Evolutionary conservation across 2,113 vertebrate genomes (phyloP), one percentile per base, ranked within the genome.

Genomic region (Canis aureus): DNA sequence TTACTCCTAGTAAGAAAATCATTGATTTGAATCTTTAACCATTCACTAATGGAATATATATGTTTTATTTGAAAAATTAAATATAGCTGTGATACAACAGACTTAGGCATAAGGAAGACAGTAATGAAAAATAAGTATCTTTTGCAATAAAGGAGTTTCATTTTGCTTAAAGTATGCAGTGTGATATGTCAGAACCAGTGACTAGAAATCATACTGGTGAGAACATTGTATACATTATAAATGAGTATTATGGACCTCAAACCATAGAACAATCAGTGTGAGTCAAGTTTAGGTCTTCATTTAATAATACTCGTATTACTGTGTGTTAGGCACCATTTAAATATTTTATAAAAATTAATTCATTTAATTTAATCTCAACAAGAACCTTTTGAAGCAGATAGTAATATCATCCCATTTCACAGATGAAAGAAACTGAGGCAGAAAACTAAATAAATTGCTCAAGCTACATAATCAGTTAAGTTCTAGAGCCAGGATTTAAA

Each of bases 341-440:
- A 80, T 66, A 67, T 57, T 73, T 94, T 60, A 73, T 9, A 57
- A 94, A 83, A 78, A 43, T 57, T 25, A 67, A 7, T 6, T 38
- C 35, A 60, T 35, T 71, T 38, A 78, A 64, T 60, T 90, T 60
- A 88, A 81, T 76, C 92, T 22, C 69, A 83, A 35, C 3, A 84
- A 66, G 16, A 66, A 84, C 35, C 11, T 71, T 94, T 89, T 53
- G 29, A 79, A 86, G 8, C 17, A 78, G 78, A 71, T 71, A 29
- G 15, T 57, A 69, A 12, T 81, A 15, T 90, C 23, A 74, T 59
- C 19, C 43, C 59, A 67, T 95, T 92, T 91, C 38, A 71, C 8
- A 84, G 74, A 73, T 59, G 22, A 96, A 64, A 83, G 73, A 96
- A 93, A 83, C 27, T 9, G 23, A 97, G 83, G 27, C 27, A 49